Evolutionary conservation across 2,113 vertebrate species (phyloP), one percentile per base, ranked within the genome.

Genomic region (Salvelinus fontinalis): DNA sequence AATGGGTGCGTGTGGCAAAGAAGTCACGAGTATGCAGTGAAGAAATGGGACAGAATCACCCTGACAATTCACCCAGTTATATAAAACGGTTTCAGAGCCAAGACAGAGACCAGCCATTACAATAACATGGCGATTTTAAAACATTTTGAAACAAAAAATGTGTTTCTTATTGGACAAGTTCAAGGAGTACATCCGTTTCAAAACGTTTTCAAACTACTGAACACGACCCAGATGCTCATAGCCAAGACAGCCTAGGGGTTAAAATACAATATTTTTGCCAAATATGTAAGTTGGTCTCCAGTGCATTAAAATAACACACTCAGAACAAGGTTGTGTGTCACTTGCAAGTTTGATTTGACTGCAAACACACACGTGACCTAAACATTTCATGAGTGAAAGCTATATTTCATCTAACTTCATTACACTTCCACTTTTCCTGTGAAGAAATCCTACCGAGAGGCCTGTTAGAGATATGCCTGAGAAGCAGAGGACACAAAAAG

Each of bases 401-500:
- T 62, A n/a, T 9, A 62, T 22, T 62, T 8, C 18, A 22, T 7
- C 18, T 22, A 54, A 22, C 16, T 22, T 62, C 2, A n/a, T 62
- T 62, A 20, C 14, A 62, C 8, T 62, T n/a, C n/a, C 16, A 9
- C 59, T 22, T n/a, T 62, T 62, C 59, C 16, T 22, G 59, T 62
- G 14, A 16, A 68, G 18, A 34, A 64, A 18, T 59, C 12, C 26
- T 76, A 64, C 27, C 16, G 11, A 76, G 16, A 70, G 7, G 14
- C 66, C 24, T 18, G 22, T 27, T 70, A 27, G 22, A 54, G 67
- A 70, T 62, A 71, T 70, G 67, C 34, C 67, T 76, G 9, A 70
- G 16, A 76, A 70, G 29, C 62, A 62, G 11, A 18, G 29, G 39
- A 26, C 34, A 29, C 29, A 49, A 13, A 44, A 22, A 59, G 22